Base-by-base conservation (phyloP, 1,140 invertebrate species). In the Monochamus saltuarius region DNA sequence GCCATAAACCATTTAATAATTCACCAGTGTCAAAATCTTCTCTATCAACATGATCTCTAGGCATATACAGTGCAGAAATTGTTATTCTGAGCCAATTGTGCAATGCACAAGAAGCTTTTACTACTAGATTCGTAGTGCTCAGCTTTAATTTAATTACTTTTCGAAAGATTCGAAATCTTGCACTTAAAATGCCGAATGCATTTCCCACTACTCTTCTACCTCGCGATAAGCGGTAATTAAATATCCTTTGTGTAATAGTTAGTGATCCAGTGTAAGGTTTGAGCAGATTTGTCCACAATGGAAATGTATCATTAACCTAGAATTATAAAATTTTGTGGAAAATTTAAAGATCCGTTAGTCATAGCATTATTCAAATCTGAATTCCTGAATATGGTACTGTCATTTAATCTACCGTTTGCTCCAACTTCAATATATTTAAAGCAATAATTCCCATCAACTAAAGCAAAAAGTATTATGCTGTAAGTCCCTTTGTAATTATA, bases 131-230 rank as follows among this genome's bases (percentile, higher is more conserved):
- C 6, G 16, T n/a, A 7, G 2, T 36, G 10, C 13, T 10, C 9
- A 34, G n/a, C 11, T 34, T 13, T 35, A n/a, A 7, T 4, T 9
- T 14, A 8, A 51, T 51, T 35, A 7, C 1, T 34, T 7, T 35
- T 46, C 68, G 58, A 53, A 77, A 76, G 29, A 78, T 65, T 43
- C 72, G 17, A 65, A 74, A 79, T 52, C 66, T 57, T 13, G 65
- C 37, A 16, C 67, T 68, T 29, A 81, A 49, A 22, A 81, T 80
- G 3, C 78, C 78, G 70, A 81, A 82, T 1, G 70, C 72, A 69
- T 79, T 80, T 67, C 82, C 78, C 8, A 80, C 68, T 7, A 75
- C 71, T 35, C 74, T 47, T 47, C 75, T 58, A 17, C 52, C 57
- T n/a, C 57, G 13, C 29, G 47, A 57, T 54, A 61, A 54, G 7